Percentiles rank a stretch among this genome's conserved stretches.
Conservation (phyloP, 2,888 invertebrate genomes). For the Hanleya hanleyi region DNA sequence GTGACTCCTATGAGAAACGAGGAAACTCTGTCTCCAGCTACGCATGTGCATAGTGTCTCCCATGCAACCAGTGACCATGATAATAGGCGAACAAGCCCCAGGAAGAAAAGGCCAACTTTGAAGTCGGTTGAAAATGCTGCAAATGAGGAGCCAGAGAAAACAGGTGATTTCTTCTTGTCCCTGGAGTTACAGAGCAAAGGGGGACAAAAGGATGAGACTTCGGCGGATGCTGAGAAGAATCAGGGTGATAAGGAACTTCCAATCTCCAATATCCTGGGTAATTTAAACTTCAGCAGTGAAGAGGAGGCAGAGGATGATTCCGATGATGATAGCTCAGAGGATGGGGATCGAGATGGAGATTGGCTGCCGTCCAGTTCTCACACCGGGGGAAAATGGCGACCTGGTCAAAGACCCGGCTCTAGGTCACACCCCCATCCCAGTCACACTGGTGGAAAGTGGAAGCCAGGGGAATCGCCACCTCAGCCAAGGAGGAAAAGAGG, state of each 20-base stretch:
- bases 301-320: slow-evolving; percentile 61
- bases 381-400: slow-evolving; percentile 83
- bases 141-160: slow-evolving; percentile 33
- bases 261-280: slow-evolving; percentile 66
- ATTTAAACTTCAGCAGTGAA: slow-evolving; percentile 68
- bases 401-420: slow-evolving; percentile 53
- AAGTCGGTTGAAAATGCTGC: background rate
- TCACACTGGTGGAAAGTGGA: slow-evolving; percentile 81
- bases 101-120: background rate
- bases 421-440: slow-evolving; percentile 9
- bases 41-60: too few species aligned
- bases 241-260: slow-evolving; percentile 44
- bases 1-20: too few species aligned
- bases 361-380: slow-evolving; percentile 55
- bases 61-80: too few species aligned
- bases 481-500: background rate
- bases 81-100: background rate
- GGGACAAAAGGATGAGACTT: slow-evolving; percentile 19
- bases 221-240: background rate
- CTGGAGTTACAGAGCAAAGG: slow-evolving; percentile 75
- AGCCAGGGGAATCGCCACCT: slow-evolving; percentile 78
- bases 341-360: slow-evolving; percentile 80
- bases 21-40: too few species aligned
- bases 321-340: slow-evolving; percentile 47
- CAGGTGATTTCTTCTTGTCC: slow-evolving; percentile 85